Percentiles rank a stretch among this genome's conserved stretches.
Conservation (phyloP, 2,888 invertebrate species). For the Bembecia ichneumoniformis region DNA sequence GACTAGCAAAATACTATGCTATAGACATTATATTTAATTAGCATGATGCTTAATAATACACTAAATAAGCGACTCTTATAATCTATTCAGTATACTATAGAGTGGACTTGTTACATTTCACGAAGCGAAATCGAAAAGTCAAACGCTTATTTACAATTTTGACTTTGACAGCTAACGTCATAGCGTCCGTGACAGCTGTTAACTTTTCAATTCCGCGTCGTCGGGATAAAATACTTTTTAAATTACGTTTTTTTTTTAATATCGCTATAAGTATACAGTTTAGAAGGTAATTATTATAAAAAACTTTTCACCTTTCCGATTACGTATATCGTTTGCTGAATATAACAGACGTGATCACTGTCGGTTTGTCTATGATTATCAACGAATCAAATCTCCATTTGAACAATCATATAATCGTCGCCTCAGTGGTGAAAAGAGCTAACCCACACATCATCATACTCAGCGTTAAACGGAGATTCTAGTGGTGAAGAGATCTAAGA, state of each 20-base stretch:
- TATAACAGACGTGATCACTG: constrained; percentile 43
- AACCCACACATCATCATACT: no score
- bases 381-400: neutral
- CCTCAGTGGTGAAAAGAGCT: no score
- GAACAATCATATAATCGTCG: no score
- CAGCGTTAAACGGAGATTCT: no score
- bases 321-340: constrained; percentile 67
- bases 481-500: no score
- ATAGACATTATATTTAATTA: constrained; percentile 22
- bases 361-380: constrained; percentile 4
- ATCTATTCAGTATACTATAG: constrained; percentile 52
- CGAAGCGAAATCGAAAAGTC: neutral
- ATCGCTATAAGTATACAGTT: constrained; percentile 13
- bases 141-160: neutral
- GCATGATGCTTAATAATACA: constrained; percentile 5
- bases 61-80: constrained; percentile 13
- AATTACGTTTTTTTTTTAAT: constrained; percentile 29
- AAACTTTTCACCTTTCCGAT: constrained; percentile 42
- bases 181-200: neutral
- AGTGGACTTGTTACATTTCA: constrained; percentile 44
- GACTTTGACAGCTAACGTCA: neutral
- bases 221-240: constrained; percentile 19
- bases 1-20: constrained; percentile 70
- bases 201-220: constrained; percentile 11
- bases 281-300: constrained; percentile 20